These are phyloP conservation scores for Scomber colias DNA, from an alignment of 2,113 vertebrate species.

Conservation along the genomic window DNA sequence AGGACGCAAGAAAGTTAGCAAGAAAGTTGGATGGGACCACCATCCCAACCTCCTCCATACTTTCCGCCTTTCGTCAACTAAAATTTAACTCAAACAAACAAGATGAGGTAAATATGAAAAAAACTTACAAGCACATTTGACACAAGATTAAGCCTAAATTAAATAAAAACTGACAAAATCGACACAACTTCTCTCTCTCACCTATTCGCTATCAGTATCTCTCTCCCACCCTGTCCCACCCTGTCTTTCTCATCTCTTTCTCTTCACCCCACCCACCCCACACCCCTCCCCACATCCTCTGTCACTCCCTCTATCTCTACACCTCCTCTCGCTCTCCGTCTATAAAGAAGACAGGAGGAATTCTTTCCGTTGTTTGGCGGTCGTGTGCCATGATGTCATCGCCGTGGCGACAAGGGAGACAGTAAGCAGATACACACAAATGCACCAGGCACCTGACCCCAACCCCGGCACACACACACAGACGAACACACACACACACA, in stretches of 20 bases:
- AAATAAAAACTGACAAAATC: too few species aligned
- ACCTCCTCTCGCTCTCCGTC: constrained; percentile 31
- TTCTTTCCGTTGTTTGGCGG: constrained; percentile 69
- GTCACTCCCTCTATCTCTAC: constrained; percentile 45
- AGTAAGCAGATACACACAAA: constrained; percentile 74
- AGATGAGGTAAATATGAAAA: too few species aligned
- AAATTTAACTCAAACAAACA: too few species aligned
- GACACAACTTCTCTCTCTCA: constrained; percentile 9
- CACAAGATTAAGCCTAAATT: too few species aligned
- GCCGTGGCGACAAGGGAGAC: constrained; percentile 69
- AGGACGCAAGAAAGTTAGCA: too few species aligned
- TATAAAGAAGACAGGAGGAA: constrained; percentile 54
- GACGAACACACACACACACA: constrained; percentile 28
- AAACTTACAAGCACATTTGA: too few species aligned
- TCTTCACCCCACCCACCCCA: neutral
- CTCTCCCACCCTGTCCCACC: constrained; percentile 31
- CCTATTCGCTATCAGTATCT: constrained; percentile 17
- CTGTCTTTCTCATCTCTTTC: constrained; percentile 36
- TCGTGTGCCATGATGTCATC: constrained; percentile 80
- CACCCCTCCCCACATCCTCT: neutral
- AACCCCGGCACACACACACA: constrained; percentile 26
- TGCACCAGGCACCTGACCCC: constrained; percentile 76
- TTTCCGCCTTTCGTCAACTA: too few species aligned
- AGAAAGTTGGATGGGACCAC: too few species aligned
- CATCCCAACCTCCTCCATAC: too few species aligned